Conservation (phyloP, 2,113 vertebrate genomes). For the Choloepus hoffmanni region DNA sequence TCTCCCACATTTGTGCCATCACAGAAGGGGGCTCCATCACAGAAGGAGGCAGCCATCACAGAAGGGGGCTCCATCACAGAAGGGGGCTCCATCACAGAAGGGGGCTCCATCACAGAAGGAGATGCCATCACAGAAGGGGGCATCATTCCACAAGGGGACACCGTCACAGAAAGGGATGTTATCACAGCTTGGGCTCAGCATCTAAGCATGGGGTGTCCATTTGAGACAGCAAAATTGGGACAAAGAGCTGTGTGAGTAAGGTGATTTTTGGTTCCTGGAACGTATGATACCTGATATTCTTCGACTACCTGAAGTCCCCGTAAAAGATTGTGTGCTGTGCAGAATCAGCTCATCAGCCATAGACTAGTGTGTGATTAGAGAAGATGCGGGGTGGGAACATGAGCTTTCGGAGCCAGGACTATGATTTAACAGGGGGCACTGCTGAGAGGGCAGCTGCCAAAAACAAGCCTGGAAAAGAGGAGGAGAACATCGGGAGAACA, state of each 20-base stretch:
- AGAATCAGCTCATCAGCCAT: background rate
- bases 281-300: background rate
- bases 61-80: too few relatives aligned
- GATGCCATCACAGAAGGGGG: background rate
- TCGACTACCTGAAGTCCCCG: background rate
- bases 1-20: background rate
- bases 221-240: background rate
- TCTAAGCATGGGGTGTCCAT: background rate
- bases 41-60: too few relatives aligned
- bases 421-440: background rate
- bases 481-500: background rate
- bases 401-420: background rate
- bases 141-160: too few relatives aligned
- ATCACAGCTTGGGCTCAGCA: background rate
- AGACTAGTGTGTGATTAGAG: background rate
- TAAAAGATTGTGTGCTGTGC: background rate
- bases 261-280: background rate
- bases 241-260: background rate
- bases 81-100: too few relatives aligned
- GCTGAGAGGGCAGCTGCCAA: fast-evolving
- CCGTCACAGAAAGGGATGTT: background rate
- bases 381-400: background rate
- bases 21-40: too few relatives aligned
- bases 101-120: too few relatives aligned
- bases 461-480: background rate